Percentiles rank a stretch among this genome's conserved stretches.
Conservation (phyloP, 2,797 vertebrate genomes). For the Halcyon chelicuti region DNA sequence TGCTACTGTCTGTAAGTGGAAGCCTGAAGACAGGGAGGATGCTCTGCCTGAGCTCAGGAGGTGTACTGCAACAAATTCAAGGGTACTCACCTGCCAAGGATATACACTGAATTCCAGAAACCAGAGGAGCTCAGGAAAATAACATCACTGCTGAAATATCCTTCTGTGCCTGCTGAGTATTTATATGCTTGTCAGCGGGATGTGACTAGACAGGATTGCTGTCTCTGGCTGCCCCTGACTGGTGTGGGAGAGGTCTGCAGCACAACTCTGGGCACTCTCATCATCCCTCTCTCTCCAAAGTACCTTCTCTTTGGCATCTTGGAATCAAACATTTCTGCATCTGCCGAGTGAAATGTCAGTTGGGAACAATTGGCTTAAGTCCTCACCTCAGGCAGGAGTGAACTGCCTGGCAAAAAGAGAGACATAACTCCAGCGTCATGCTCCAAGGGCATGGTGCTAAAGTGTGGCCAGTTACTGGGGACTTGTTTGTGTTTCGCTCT, state of each 20-base stretch:
- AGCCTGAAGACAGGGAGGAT: background rate
- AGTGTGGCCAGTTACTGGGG: background rate
- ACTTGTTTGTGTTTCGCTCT: background rate
- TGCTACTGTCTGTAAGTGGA: background rate
- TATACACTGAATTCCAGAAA: slow-evolving; percentile 21
- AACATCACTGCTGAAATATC: background rate
- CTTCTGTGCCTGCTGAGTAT: slow-evolving; percentile 38
- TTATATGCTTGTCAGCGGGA: slow-evolving; percentile 17
- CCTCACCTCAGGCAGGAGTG: background rate
- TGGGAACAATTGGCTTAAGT: background rate
- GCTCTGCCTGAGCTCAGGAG: background rate
- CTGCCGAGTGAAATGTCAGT: background rate
- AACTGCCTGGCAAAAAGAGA: background rate
- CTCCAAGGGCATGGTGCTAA: background rate
- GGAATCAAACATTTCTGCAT: background rate
- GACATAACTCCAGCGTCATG: background rate
- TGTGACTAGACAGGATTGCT: background rate
- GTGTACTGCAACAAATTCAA: background rate
- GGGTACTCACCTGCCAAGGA: background rate
- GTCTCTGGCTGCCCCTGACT: background rate
- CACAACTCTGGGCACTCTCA: background rate
- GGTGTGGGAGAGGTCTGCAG: background rate
- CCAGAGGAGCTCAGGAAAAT: slow-evolving; percentile 4
- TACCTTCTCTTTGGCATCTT: background rate
- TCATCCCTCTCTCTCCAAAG: background rate